Conservation (phyloP, 2,113 vertebrate genomes). For the Sitta europaea region DNA sequence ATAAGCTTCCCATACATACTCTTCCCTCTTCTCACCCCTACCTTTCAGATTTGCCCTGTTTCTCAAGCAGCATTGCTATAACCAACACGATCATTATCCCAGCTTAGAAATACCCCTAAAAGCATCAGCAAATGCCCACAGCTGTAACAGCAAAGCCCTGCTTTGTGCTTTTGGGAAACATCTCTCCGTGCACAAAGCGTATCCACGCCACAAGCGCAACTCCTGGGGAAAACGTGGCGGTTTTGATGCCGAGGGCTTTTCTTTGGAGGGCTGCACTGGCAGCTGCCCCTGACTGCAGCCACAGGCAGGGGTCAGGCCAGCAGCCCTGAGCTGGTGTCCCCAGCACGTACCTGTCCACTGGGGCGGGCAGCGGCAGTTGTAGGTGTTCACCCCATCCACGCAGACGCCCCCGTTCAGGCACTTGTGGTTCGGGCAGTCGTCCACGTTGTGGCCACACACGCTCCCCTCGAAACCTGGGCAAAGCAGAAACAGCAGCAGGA, state of each 20-base stretch:
- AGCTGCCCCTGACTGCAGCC: background rate
- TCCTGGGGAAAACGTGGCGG: background rate
- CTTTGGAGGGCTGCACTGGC: background rate
- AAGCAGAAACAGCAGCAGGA: background rate
- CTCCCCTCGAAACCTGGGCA: conserved; percentile 86
- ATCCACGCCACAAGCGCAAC: accelerated
- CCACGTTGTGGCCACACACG: conserved; percentile 88
- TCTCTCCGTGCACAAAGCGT: background rate
- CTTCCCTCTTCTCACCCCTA: background rate
- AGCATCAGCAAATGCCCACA: background rate
- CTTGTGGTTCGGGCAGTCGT: conserved; percentile 89
- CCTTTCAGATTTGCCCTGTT: background rate
- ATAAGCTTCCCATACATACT: background rate
- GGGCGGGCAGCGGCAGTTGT: conserved; percentile 93
- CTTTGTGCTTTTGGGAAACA: background rate
- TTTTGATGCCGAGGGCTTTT: background rate
- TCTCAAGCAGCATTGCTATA: background rate
- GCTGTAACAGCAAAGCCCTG: background rate
- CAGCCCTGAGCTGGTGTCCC: accelerated
- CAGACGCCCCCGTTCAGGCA: conserved; percentile 90
- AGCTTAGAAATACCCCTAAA: background rate
- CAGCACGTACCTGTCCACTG: conserved; percentile 88
- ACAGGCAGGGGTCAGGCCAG: background rate
- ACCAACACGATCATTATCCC: accelerated
- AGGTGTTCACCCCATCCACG: conserved; percentile 94